Percentiles rank a stretch among this genome's conserved stretches.
These are phyloP conservation scores for Neolamprologus sp. DNA, from an alignment of 2,113 vertebrate genomes.

Conservation along the genomic window DNA sequence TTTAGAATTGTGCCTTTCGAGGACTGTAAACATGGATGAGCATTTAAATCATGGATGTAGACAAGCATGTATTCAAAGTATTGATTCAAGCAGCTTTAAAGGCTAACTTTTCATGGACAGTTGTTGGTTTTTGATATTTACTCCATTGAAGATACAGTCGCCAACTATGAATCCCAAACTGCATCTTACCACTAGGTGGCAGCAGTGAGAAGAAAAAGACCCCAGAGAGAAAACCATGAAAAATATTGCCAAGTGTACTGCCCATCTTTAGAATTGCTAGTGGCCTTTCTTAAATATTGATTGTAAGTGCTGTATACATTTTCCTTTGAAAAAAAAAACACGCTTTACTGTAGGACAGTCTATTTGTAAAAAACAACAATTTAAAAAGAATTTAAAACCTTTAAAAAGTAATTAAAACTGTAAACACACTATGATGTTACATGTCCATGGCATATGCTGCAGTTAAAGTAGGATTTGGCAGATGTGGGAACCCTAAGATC, in stretches of 20 bases:
- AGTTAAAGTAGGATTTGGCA: not conserved
- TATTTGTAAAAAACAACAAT: not conserved
- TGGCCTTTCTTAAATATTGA: not conserved
- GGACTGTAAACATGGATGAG: not conserved
- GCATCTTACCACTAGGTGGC: not conserved
- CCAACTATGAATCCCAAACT: not conserved
- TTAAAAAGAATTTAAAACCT: not conserved
- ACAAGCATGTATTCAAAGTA: not conserved
- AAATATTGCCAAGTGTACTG: rapidly evolving
- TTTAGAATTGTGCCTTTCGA: not conserved
- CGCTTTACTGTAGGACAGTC: not conserved
- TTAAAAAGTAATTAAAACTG: not conserved
- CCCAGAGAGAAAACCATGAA: not conserved
- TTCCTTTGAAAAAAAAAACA: not conserved
- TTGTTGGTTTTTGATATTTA: not conserved
- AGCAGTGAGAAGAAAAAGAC: not conserved
- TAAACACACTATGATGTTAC: not conserved
- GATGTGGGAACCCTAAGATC: not conserved
- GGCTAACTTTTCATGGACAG: not conserved
- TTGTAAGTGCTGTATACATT: not conserved
- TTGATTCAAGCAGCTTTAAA: not conserved
- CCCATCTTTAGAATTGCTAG: not conserved
- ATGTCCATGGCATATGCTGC: not conserved
- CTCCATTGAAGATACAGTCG: not conserved
- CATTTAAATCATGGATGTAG: not conserved